Evolutionary conservation across 2,888 invertebrate species (phyloP).

Genomic region (Aporophyla nigra): DNA sequence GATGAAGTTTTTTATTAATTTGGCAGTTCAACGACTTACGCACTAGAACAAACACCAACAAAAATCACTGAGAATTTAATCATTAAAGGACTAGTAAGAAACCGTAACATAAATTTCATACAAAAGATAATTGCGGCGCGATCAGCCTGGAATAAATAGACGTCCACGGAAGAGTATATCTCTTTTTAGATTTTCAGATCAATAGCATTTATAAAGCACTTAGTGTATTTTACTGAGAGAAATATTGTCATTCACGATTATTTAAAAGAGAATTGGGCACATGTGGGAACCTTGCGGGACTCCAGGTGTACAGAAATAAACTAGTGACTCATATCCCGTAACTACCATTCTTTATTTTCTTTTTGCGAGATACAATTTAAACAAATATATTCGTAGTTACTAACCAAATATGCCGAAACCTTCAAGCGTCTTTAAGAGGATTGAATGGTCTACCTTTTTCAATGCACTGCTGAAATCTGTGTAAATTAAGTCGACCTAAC

Average conservation of each 20-base stretch:
- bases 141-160: neutral
- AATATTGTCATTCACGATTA: conserved; percentile 11
- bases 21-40: too few relatives aligned
- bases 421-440: conserved; percentile 4
- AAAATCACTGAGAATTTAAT: neutral
- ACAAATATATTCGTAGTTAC: neutral
- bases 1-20: too few relatives aligned
- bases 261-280: conserved; percentile 1
- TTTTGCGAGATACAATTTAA: conserved; percentile 5
- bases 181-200: neutral
- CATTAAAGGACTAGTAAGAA: too few relatives aligned
- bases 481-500: neutral
- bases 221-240: neutral
- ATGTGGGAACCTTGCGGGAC: conserved; percentile 3
- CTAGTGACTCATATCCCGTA: neutral
- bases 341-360: neutral
- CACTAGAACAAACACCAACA: too few relatives aligned
- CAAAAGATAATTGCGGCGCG: too few relatives aligned
- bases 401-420: neutral
- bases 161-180: neutral
- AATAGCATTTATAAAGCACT: neutral
- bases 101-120: too few relatives aligned
- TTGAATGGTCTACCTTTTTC: conserved; percentile 6
- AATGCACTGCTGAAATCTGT: conserved; percentile 17
- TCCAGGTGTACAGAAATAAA: neutral